Conservation (phyloP, 2,797 vertebrate genomes). For the Ambastaia sidthimunki region DNA sequence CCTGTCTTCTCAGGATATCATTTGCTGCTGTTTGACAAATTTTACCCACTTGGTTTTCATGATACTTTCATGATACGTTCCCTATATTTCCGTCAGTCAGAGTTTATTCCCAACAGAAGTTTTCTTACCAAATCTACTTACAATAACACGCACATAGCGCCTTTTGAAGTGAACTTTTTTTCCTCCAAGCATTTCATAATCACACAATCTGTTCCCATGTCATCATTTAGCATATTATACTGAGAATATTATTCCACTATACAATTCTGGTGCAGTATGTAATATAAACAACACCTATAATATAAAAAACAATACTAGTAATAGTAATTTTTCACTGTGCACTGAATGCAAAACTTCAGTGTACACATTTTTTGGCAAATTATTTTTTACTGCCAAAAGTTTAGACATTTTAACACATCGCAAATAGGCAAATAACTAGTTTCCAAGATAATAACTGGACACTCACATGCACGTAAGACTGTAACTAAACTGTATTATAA, state of each 20-base stretch:
- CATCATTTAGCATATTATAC: not conserved
- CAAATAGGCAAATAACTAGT: not conserved
- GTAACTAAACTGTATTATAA: not conserved
- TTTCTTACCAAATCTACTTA: not conserved
- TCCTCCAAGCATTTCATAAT: not conserved
- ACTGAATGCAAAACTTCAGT: not conserved
- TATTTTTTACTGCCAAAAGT: too few species aligned
- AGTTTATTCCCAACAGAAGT: not conserved
- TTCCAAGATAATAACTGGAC: not conserved
- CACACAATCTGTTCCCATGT: not conserved
- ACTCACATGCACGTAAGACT: not conserved
- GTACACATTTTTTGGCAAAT: too few species aligned
- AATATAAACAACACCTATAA: too few species aligned
- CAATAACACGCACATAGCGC: not conserved
- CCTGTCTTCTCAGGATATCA: slow-evolving; percentile 1
- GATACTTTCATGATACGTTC: not conserved
- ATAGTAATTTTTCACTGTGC: too few species aligned
- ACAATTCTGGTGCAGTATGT: not conserved
- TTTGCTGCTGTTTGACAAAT: slow-evolving; percentile 9
- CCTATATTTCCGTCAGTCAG: not conserved
- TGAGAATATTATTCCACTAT: not conserved
- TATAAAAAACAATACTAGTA: too few species aligned
- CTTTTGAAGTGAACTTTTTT: not conserved
- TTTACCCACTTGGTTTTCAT: slow-evolving; percentile 3
- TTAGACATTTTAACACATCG: too few species aligned